A percentile compares a stretch with the other conserved stretches of the same genome.
phyloP scores from a whole-genome alignment of 2,888 invertebrate genomes.

The Chrysina gloriosa region DNA sequence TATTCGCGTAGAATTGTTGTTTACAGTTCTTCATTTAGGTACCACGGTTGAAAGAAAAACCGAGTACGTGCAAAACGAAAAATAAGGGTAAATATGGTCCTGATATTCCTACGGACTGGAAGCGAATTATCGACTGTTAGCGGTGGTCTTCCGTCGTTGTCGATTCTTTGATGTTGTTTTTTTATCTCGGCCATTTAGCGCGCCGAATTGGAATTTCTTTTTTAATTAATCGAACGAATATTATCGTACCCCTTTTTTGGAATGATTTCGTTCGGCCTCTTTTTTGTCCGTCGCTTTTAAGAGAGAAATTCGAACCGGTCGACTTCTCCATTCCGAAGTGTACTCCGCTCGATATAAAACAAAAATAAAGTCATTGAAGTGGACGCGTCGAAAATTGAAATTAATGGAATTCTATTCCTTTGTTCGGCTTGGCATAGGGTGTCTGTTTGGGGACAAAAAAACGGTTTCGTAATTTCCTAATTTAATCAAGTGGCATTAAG shows the following conservation, averaged over 20 bases:
- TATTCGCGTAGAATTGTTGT: constrained; percentile 14
- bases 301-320: not conserved
- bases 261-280: not conserved
- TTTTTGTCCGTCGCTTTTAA: not conserved
- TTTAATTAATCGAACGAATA: constrained; percentile 30
- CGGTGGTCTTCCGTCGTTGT: not conserved
- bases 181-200: not conserved
- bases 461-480: too few relatives aligned
- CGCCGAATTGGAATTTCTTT: constrained; percentile 6
- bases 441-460: too few relatives aligned
- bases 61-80: not conserved
- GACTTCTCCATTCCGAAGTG: too few relatives aligned
- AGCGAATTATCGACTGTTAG: constrained; percentile 17
- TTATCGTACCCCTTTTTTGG: constrained; percentile 6
- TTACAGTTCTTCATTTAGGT: constrained; percentile 21
- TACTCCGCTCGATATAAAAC: too few relatives aligned
- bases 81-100: constrained; percentile 21
- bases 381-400: too few relatives aligned
- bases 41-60: not conserved
- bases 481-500: too few relatives aligned
- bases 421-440: too few relatives aligned
- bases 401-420: not conserved
- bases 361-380: too few relatives aligned
- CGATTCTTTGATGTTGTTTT: constrained; percentile 24
- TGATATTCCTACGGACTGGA: constrained; percentile 27